Conservation (phyloP, 2,113 vertebrate genomes). For the Brienomyrus brachyistius region DNA sequence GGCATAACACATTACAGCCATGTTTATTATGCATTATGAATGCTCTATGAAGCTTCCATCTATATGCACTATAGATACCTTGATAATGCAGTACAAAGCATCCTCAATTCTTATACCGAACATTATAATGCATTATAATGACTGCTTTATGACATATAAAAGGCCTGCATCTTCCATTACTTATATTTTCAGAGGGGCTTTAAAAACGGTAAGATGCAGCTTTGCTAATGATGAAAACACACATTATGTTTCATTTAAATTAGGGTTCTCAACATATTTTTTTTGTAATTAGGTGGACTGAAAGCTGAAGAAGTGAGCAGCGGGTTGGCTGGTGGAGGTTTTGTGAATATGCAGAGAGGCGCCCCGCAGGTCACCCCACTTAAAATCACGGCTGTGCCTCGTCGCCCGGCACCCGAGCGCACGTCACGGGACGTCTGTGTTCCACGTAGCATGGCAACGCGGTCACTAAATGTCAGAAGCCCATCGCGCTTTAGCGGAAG, state of each 20-base stretch:
- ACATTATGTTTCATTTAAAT: neutral
- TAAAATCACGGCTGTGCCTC: neutral
- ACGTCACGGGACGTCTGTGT: neutral
- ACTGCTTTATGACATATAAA: neutral
- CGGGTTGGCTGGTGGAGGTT: neutral
- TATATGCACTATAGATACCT: neutral
- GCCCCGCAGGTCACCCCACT: neutral
- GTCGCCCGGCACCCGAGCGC: neutral
- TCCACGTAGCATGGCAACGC: neutral
- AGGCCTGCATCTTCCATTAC: neutral
- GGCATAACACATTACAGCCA: neutral
- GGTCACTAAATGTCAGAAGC: neutral
- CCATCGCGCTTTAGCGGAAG: neutral
- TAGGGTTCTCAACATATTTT: neutral
- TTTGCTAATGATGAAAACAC: neutral
- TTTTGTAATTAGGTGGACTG: neutral
- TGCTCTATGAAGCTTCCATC: neutral
- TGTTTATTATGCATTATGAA: neutral
- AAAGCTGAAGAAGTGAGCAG: neutral
- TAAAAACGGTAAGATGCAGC: neutral
- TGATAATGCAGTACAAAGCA: neutral
- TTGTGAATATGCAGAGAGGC: neutral
- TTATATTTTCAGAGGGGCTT: neutral
- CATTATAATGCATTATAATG: neutral
- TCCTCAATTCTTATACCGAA: neutral